phyloP scores from a whole-genome alignment of 2,888 invertebrate genomes.

The Sesia bembeciformis region DNA sequence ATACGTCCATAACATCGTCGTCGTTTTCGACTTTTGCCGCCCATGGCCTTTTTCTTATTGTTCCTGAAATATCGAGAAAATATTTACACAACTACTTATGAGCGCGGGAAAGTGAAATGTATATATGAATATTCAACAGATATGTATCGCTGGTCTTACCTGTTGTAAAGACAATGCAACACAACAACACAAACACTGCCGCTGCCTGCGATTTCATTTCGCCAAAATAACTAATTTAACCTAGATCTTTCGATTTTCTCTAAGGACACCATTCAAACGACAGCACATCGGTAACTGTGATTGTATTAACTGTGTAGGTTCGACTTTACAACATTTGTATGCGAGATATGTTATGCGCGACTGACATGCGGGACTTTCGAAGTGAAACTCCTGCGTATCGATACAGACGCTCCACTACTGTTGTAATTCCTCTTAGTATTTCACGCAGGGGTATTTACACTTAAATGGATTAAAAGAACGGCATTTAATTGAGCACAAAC shows the following conservation, averaged over 20 bases:
- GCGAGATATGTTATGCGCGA: conserved; percentile 55
- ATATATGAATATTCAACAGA: not conserved
- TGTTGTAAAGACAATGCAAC: conserved; percentile 22
- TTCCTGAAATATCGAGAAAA: not conserved
- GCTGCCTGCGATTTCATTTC: conserved; percentile 46
- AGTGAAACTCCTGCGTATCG: conserved; percentile 61
- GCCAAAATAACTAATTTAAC: conserved; percentile 20
- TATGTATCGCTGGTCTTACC: conserved; percentile 22
- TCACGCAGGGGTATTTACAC: conserved; percentile 14
- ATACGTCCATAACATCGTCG: conserved; percentile 50
- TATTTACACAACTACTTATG: not conserved
- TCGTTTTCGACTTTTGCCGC: not conserved
- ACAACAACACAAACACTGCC: conserved; percentile 25
- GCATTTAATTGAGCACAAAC: too few species aligned
- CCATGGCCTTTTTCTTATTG: not conserved
- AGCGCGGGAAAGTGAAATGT: not conserved
- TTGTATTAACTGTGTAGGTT: conserved; percentile 45
- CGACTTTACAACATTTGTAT: conserved; percentile 53
- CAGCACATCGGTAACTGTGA: conserved; percentile 41
- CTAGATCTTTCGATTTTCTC: conserved; percentile 37
- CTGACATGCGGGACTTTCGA: conserved; percentile 70
- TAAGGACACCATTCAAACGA: conserved; percentile 63
- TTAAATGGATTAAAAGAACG: not conserved
- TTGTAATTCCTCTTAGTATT: conserved; percentile 9
- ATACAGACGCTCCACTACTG: not conserved